Base-by-base conservation (phyloP, 2,888 invertebrate species). In the Candidula unifasciata region DNA sequence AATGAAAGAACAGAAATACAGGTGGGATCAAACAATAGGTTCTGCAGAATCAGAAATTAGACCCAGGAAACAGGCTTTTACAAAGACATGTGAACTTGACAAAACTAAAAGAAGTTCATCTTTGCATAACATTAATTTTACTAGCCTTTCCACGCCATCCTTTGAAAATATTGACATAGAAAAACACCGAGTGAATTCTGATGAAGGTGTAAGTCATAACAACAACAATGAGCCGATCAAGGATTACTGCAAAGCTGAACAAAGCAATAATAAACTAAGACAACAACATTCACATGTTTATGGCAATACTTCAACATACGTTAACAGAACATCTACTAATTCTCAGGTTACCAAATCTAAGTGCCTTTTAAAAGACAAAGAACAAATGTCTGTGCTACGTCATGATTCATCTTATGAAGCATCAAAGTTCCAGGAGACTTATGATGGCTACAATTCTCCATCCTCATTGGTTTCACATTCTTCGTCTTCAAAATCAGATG, bases 81-180 rank as follows among this genome's bases (percentile, higher is more conserved):
- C 88, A 78, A 90, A 89, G 73, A 90, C 89, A 74, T 89, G 89
- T 83, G 88, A 90, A 73, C 86, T 90, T 35, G 91, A 92, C 79
- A 88, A 88, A 84, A 86, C 87, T n/a, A 92, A 91, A 84, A 92
- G 89, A 84, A 92, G 89, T 86, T 88, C 87, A n/a, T 92, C 92
- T 3, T 84, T 89, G 82, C 88, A 89, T 86, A 89, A 90, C 84
- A 80, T 91, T 16, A 79, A 24, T n/a, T 33, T 33, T 5, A 21
- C 27, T 60, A 35, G 35, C 30, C 30, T 60, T 21, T 54, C 77
- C 6, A 57, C 57, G 33, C 30, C 57, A 33, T 2, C 57, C 30
- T 16, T 24, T 27, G 21, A 60, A 21, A 3, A 60, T 77, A 30
- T 2, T 30, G 57, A 24, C 0, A 35, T 27, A 33, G 57, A 60